Percentiles rank a stretch among this genome's conserved stretches.
Evolutionary conservation across 2,888 invertebrate genomes (phyloP).

Genomic region (Eristalis intricaria): DNA sequence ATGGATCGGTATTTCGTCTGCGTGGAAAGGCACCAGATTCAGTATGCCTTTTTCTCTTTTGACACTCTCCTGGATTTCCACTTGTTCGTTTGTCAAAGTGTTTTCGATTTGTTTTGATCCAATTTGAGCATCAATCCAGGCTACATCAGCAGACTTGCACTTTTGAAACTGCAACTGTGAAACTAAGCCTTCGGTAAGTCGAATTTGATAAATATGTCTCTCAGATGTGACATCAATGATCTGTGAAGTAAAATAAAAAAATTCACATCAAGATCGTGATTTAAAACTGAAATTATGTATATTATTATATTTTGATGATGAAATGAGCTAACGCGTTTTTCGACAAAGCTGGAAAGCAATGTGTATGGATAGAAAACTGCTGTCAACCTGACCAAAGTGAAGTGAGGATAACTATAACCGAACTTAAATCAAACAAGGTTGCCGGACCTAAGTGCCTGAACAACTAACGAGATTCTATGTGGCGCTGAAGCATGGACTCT

Average conservation of each 20-base stretch:
- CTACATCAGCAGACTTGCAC: slow-evolving; percentile 95
- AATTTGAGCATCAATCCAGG: slow-evolving; percentile 95
- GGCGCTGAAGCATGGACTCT: no score
- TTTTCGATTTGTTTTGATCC: slow-evolving; percentile 84
- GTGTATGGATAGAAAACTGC: no score
- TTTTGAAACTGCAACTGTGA: slow-evolving; percentile 92
- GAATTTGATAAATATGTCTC: slow-evolving; percentile 98
- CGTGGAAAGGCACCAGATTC: slow-evolving; percentile 86
- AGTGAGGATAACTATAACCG: no score
- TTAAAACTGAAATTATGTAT: background rate
- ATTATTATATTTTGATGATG: background rate
- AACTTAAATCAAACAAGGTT: no score
- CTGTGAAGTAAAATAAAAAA: slow-evolving; percentile 49
- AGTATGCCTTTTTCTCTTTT: slow-evolving; percentile 84
- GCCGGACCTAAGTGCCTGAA: no score
- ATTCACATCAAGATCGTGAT: no score
- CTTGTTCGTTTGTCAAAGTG: slow-evolving; percentile 76
- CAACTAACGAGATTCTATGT: no score
- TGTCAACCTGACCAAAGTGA: no score
- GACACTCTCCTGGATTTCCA: slow-evolving; percentile 73
- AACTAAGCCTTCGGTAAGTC: slow-evolving; percentile 94
- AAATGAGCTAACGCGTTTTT: no score
- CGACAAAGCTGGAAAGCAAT: no score
- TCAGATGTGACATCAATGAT: slow-evolving; percentile 97
- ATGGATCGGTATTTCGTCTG: slow-evolving; percentile 85